Evolutionary conservation across 1,140 invertebrate genomes (phyloP).

Genomic region (Bombus waltoni): DNA sequence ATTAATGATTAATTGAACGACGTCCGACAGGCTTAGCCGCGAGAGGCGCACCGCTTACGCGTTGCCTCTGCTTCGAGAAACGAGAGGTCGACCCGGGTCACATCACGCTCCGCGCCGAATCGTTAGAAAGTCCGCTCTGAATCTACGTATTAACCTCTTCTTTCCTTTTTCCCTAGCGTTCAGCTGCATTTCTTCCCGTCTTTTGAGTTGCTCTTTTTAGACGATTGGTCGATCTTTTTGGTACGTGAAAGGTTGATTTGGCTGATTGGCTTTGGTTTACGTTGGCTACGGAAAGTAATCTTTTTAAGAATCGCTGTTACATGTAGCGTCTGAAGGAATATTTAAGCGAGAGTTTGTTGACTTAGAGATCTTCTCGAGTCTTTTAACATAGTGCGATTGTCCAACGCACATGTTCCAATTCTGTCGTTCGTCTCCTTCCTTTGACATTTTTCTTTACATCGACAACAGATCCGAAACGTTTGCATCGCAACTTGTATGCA

Average conservation of each 20-base stretch:
- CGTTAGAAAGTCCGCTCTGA: constrained; percentile 75
- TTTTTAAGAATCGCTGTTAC: not conserved
- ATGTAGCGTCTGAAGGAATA: no score
- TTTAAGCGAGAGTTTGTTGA: no score
- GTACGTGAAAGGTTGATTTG: not conserved
- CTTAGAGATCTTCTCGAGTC: no score
- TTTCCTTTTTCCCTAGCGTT: constrained; percentile 3
- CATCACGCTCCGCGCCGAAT: constrained; percentile 75
- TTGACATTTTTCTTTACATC: no score
- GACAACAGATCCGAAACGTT: no score
- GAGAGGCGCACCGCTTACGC: constrained; percentile 62
- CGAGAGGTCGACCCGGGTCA: constrained; percentile 72
- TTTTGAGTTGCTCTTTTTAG: not conserved
- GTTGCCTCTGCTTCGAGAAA: constrained; percentile 57
- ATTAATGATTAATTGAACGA: constrained; percentile 78
- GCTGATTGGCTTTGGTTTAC: not conserved
- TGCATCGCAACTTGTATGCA: no score
- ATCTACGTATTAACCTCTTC: constrained; percentile 3
- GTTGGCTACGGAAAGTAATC: not conserved
- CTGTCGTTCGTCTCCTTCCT: no score
- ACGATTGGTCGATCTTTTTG: not conserved
- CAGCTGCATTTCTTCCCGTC: not conserved
- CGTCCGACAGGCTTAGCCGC: constrained; percentile 59
- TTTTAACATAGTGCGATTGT: no score
- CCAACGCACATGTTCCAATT: no score